These are phyloP conservation scores for Drosophila mayaguana DNA, from an alignment of 2,888 invertebrate species.

Conservation along the genomic window DNA sequence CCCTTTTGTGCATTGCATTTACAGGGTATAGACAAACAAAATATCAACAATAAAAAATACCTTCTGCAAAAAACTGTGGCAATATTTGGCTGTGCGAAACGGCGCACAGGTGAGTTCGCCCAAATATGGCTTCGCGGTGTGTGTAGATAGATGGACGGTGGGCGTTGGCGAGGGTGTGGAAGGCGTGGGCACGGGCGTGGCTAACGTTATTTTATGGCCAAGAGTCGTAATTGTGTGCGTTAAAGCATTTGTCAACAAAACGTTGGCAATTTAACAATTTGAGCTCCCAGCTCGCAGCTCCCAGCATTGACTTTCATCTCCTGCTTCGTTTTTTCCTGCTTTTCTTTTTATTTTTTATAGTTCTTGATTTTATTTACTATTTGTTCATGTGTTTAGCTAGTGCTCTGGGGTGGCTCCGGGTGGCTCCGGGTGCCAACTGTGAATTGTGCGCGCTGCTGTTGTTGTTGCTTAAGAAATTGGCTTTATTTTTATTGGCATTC, in stretches of 20 bases:
- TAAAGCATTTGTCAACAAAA: conserved; percentile 73
- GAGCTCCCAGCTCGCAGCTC: background rate
- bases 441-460: conserved; percentile 60
- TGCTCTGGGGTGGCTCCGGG: too few relatives aligned
- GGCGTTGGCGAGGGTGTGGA: background rate
- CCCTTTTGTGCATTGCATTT: background rate
- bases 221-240: conserved; percentile 30
- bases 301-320: conserved; percentile 30
- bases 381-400: conserved; percentile 49
- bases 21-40: conserved; percentile 6
- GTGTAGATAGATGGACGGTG: background rate
- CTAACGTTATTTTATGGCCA: conserved; percentile 15
- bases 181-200: background rate
- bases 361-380: conserved; percentile 77
- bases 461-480: conserved; percentile 65
- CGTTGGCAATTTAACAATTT: conserved; percentile 59
- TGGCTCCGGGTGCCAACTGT: conserved; percentile 57
- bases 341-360: conserved; percentile 54
- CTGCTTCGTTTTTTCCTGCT: background rate
- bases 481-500: conserved; percentile 75
- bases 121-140: conserved; percentile 2
- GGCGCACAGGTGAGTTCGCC: conserved; percentile 9
- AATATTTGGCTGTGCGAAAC: conserved; percentile 24
- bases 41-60: conserved; percentile 9
- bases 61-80: conserved; percentile 30